These are phyloP conservation scores for Drosophila hydei DNA, from an alignment of 1,140 invertebrate genomes.

Conservation along the genomic window DNA sequence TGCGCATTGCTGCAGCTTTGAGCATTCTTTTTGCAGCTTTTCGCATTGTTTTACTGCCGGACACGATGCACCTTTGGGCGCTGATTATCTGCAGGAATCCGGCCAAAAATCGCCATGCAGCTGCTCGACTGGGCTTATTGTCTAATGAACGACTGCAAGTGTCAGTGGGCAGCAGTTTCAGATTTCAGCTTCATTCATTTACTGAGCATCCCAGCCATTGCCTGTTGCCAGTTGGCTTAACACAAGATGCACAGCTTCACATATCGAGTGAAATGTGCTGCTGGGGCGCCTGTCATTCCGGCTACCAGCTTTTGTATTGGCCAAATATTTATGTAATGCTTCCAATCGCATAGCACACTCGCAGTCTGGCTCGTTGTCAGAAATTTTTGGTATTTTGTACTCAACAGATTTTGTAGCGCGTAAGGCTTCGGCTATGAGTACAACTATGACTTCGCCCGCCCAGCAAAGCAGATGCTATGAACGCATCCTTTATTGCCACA, in stretches of 20 bases:
- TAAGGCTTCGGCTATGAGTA: slow-evolving; percentile 11
- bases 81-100: slow-evolving; percentile 67
- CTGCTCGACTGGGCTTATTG: slow-evolving; percentile 32
- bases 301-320: slow-evolving; percentile 42
- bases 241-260: not conserved
- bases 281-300: slow-evolving; percentile 25
- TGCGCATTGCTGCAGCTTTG: slow-evolving; percentile 65
- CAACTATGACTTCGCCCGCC: slow-evolving; percentile 24
- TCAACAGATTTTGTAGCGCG: slow-evolving; percentile 53
- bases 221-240: slow-evolving; percentile 16
- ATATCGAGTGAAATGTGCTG: slow-evolving; percentile 3
- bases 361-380: not conserved
- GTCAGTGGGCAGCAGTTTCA: slow-evolving; percentile 13
- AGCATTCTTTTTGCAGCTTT: slow-evolving; percentile 45
- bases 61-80: slow-evolving; percentile 48
- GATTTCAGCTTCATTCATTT: slow-evolving; percentile 23
- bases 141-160: slow-evolving; percentile 47
- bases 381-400: slow-evolving; percentile 62
- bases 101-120: slow-evolving; percentile 22
- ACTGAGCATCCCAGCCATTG: slow-evolving; percentile 1
- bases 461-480: slow-evolving; percentile 45
- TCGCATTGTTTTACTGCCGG: slow-evolving; percentile 49
- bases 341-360: slow-evolving; percentile 21
- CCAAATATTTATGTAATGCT: slow-evolving; percentile 70
- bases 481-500: slow-evolving; percentile 30